Evolutionary conservation across 2,888 invertebrate genomes (phyloP), one percentile per base, ranked within the genome.

Genomic region (Balanococcus diminutus): DNA sequence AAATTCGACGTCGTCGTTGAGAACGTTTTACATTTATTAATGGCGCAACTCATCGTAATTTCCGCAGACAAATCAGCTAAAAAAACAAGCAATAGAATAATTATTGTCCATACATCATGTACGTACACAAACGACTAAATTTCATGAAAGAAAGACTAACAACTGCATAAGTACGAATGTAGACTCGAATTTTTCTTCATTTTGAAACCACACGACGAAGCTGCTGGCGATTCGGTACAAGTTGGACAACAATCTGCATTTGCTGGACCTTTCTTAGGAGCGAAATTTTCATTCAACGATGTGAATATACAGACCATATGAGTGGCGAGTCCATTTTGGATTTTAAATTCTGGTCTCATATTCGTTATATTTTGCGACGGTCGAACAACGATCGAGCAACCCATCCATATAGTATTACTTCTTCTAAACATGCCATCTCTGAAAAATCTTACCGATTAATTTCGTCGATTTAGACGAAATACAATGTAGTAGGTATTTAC

Each of bases 291-390:
- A 0, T 14, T 14, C 2, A 16, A 16, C 16, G 75, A 8, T 19
- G 75, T 36, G 36, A 16, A 79, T 6, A 79, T 79, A 19, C 75
- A 79, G 36, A 79, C 75, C 36, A 79, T 36, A 79, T 79, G 75
- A 36, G 36, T 67, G 28, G 16, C n/a, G 28, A 67, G 3, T 25
- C 67, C 67, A 28, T 28, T 28, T 16, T 4, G 14, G 8, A 67
- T 4, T 67, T 67, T 67, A 28, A 31, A 67, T 11, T 67, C 31
- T 5, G 14, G 14, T 67, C 0, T 14, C 1, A 67, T 67, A 1
- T 67, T 67, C 9, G 11, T 25, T 0, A 31, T 16, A 3, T 11
- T 67, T 28, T 67, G 67, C 16, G 2, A 6, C 36, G 75, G 75
- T 19, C 75, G 31, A 0, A 36, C 36, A 19, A 79, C 36, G 11